Base-by-base conservation (phyloP, 2,888 invertebrate species). In the Phortica okadai region DNA sequence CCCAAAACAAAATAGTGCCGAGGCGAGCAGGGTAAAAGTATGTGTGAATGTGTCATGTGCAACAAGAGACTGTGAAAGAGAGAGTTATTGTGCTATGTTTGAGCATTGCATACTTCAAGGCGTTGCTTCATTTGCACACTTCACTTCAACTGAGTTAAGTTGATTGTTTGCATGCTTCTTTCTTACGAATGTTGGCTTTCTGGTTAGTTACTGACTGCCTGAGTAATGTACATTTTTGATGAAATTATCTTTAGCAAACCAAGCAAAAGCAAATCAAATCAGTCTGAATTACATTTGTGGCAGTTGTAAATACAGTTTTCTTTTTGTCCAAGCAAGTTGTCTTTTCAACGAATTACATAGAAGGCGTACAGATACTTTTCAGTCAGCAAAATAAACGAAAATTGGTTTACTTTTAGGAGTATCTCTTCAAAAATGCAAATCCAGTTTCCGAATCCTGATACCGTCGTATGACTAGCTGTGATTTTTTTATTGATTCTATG, bases 31-130 rank as follows among this genome's bases (percentile, higher is more conserved):
- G 5, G 33, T 25, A 16, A 62, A 21, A 11, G 62, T 25, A 21
- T 66, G 66, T 66, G 11, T 6, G 41, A 33, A 14, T 66, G 66
- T 59, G 14, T 50, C 56, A 56, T 56, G 56, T 56, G 14, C 56
- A 56, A 10, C 4, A 33, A 11, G 50, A 14, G 10, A 50, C 59
- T 5, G 14, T 59, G n/a, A 8, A 2, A 10, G 59, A n/a, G 41
- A 21, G 50, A 70, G 69, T 50, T 70, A 70, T 21, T 16, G 69
- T 50, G 69, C n/a, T 70, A 50, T 50, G 50, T 54, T 72, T 72
- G 56, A 56, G 56, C 45, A 70, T 70, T 70, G 69, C 69, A 70
- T 70, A 70, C 69, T 45, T 67, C n/a, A 67, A 67, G 67, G 67
- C 67, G 67, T 67, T 67, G 67, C 67, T 67, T 67, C 67, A 67